Evolutionary conservation across 2,797 vertebrate genomes (phyloP).

Genomic region (Varecia variegata): DNA sequence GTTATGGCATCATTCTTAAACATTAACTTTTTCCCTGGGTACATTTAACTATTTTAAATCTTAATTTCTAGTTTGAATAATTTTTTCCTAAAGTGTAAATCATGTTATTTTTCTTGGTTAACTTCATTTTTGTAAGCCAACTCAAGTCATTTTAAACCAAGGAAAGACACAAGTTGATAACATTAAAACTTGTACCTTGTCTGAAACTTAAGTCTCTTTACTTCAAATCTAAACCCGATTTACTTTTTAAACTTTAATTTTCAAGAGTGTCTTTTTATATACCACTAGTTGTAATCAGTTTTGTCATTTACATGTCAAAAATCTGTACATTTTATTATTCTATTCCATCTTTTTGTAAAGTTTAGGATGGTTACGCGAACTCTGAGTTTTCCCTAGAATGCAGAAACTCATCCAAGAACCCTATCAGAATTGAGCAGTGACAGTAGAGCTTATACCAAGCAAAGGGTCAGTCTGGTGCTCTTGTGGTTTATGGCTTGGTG

Average conservation of each 20-base stretch:
- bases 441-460: neutral
- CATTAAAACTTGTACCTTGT: neutral
- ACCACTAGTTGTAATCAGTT: neutral
- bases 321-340: neutral
- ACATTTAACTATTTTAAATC: neutral
- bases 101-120: constrained; percentile 15
- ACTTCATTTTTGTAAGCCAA: neutral
- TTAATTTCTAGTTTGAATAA: neutral
- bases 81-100: neutral
- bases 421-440: neutral
- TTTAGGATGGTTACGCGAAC: neutral
- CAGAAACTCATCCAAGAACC: neutral
- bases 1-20: neutral
- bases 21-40: neutral
- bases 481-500: neutral
- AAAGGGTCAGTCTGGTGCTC: neutral
- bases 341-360: neutral
- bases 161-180: neutral
- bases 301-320: neutral
- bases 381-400: neutral
- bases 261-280: neutral
- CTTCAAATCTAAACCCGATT: neutral
- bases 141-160: neutral
- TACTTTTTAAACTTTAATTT: neutral
- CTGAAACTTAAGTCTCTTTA: neutral